phyloP scores from a whole-genome alignment of 2,888 invertebrate species.

The Mantis religiosa region DNA sequence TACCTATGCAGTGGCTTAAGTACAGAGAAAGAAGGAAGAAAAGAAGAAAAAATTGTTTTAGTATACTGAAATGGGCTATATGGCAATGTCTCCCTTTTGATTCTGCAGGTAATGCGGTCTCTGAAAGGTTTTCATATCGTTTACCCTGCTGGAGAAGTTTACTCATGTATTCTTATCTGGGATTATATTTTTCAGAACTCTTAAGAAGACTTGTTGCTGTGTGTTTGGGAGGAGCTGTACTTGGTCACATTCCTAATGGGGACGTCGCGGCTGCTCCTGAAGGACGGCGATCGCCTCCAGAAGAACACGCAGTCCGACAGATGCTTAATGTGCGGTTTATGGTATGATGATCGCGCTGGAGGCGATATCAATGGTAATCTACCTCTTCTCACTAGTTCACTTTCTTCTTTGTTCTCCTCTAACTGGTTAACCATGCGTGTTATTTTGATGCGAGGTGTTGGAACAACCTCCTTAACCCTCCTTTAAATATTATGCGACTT shows the following conservation, averaged over 20 bases:
- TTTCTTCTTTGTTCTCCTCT: not conserved
- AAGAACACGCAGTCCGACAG: constrained; percentile 9
- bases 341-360: constrained; percentile 1
- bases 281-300: constrained; percentile 6
- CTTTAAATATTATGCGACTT: not conserved
- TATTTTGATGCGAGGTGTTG: not conserved
- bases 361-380: not conserved
- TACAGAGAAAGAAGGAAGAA: too few relatives aligned
- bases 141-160: too few relatives aligned
- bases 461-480: not conserved
- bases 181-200: too few relatives aligned
- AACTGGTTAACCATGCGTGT: not conserved
- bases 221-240: not conserved
- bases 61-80: too few relatives aligned
- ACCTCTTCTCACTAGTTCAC: not conserved
- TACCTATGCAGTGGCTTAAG: too few relatives aligned
- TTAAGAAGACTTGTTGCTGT: too few relatives aligned
- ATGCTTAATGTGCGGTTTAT: constrained; percentile 16
- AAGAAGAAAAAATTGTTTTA: too few relatives aligned
- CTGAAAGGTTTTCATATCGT: too few relatives aligned
- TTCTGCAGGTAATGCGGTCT: too few relatives aligned
- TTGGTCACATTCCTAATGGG: not conserved
- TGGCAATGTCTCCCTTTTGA: too few relatives aligned
- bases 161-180: too few relatives aligned
- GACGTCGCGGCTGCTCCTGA: not conserved